A percentile compares a stretch with the other conserved stretches of the same genome.
Conservation (phyloP, 2,888 invertebrate genomes). For the Coelopa pilipes region DNA sequence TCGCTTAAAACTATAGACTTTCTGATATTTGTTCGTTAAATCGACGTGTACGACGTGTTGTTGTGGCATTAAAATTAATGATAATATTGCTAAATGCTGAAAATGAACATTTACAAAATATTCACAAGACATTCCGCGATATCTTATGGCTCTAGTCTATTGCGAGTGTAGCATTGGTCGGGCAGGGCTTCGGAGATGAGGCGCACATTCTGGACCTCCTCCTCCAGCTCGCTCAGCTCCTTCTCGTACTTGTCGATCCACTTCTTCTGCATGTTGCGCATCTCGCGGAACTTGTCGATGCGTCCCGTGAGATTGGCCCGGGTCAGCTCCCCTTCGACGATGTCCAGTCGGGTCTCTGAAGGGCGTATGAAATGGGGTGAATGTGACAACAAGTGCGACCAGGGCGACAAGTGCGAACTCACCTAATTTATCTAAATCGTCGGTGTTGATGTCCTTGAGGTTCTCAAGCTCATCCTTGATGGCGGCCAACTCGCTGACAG, state of each 20-base stretch:
- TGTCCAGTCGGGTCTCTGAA: slow-evolving; percentile 74
- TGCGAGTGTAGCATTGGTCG: slow-evolving; percentile 82
- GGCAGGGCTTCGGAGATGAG: slow-evolving; percentile 85
- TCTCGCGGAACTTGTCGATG: slow-evolving; percentile 78
- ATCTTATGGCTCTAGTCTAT: slow-evolving; percentile 74
- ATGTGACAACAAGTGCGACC: neutral
- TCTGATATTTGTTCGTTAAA: neutral
- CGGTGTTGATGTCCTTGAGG: slow-evolving; percentile 77
- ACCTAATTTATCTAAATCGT: slow-evolving; percentile 74
- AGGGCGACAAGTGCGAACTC: slow-evolving; percentile 39
- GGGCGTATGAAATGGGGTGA: neutral
- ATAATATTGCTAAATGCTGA: slow-evolving; percentile 21
- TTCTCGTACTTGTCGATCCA: slow-evolving; percentile 84
- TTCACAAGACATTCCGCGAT: neutral
- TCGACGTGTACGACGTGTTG: neutral
- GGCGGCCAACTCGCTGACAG: slow-evolving; percentile 79
- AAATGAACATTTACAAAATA: slow-evolving; percentile 5
- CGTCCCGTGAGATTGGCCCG: slow-evolving; percentile 81
- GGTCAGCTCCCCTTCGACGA: slow-evolving; percentile 77
- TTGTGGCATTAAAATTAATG: neutral
- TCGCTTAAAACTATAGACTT: slow-evolving; percentile 16
- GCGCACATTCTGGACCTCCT: slow-evolving; percentile 85
- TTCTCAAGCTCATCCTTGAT: slow-evolving; percentile 82
- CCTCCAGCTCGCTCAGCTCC: slow-evolving; percentile 75
- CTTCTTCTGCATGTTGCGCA: slow-evolving; percentile 76